Conservation (phyloP, 2,113 vertebrate genomes). For the Ariopsis seemanni region DNA sequence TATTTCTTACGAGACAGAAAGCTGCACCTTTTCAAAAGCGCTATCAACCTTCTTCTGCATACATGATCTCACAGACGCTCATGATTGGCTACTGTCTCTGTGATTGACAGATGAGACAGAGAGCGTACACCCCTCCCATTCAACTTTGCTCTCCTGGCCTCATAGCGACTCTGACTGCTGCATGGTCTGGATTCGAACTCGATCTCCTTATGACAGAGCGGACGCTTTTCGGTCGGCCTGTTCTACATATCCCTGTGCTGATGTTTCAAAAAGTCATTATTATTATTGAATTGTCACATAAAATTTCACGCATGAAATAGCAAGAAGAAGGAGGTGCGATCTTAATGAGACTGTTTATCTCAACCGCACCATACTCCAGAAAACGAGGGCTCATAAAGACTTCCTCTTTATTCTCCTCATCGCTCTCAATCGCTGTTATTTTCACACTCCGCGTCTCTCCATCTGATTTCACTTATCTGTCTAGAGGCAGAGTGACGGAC, state of each 20-base stretch:
- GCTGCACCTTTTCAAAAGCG: too few species aligned
- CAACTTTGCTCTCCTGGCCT: background rate
- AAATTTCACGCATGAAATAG: background rate
- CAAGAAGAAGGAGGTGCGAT: background rate
- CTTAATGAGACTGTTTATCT: background rate
- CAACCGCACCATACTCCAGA: background rate
- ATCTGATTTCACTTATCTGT: constrained; percentile 75
- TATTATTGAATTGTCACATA: background rate
- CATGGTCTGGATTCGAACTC: background rate
- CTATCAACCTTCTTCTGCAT: background rate
- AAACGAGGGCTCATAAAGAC: background rate
- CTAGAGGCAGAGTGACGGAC: constrained; percentile 66
- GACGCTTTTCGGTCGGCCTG: background rate
- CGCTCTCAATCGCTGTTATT: background rate
- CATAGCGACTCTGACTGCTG: too few species aligned
- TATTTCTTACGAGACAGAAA: too few species aligned
- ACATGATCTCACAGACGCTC: background rate
- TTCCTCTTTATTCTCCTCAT: background rate
- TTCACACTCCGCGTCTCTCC: constrained; percentile 45
- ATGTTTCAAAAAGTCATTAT: background rate
- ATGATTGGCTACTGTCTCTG: background rate
- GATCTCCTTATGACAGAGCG: background rate
- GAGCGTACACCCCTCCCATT: background rate
- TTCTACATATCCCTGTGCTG: background rate
- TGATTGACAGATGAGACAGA: background rate